Evolutionary conservation across 2,888 invertebrate genomes (phyloP), one percentile per base, ranked within the genome.

Genomic region (Bugula neritina): DNA sequence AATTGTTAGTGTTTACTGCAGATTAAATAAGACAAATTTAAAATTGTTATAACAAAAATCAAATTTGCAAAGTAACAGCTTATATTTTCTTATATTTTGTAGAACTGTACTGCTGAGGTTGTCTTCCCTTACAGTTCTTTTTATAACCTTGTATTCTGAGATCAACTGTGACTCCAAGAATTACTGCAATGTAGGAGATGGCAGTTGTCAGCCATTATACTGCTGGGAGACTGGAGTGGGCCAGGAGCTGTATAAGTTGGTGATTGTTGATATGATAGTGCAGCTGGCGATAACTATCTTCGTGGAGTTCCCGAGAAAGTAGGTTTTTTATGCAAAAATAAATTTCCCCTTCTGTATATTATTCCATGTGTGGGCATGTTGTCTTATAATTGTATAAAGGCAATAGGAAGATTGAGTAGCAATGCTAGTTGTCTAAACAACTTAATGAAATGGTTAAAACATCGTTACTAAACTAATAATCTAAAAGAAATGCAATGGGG

Each of bases 191-290:
- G 75, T 76, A 23, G 75, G 75, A 13, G 23, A 54, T 5, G 69
- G 31, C 21, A 21, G 54, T 35, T 75, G 74, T 31, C 71, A 73
- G 1, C 29, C 35, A 71, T 77, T 79, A 35, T 80, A 86, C 74
- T 94, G 93, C 78, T 94, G 94, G 94, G 94, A 94, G 82, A 92
- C 92, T 0, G 92, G 91, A 77, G 90, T 93, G 0, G 94, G 93
- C 0, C 92, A 93, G 79, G 92, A 93, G 79, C 86, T 93, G 71
- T 92, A 92, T 80, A 93, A 93, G 80, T 85, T 94, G 63, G 88
- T 91, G 1, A 77, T 93, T 0, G 89, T 92, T 0, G 93, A 94
- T 81, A 90, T 93, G 75, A 88, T 89, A 0, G 87, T 90, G 0
- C 87, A 91, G 54, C 82, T 91, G 0, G 87, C 89, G 21, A 77